phyloP scores from a whole-genome alignment of 1,140 invertebrate species.

The Macrocentrus cingulum region DNA sequence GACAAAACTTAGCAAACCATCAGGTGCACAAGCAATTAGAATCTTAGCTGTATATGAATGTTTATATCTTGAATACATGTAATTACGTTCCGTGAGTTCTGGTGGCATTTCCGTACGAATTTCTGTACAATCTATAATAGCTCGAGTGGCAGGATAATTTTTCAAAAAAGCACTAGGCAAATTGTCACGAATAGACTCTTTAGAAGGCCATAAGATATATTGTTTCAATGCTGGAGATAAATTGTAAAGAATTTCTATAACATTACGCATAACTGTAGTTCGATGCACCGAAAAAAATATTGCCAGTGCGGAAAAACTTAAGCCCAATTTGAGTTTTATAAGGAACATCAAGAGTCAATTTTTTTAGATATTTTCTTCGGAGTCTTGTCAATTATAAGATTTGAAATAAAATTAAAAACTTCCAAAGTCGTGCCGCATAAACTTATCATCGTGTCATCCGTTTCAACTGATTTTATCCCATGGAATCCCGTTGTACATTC shows the following conservation, averaged over 20 bases:
- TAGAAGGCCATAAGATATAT: conserved; percentile 29
- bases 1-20: conserved; percentile 8
- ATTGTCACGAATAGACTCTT: conserved; percentile 22
- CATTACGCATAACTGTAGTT: conserved; percentile 27
- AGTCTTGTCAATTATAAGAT: too few species aligned
- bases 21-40: not conserved
- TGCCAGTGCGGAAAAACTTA: conserved; percentile 17
- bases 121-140: conserved; percentile 45
- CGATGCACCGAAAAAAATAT: conserved; percentile 21
- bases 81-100: not conserved
- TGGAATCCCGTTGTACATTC: too few species aligned
- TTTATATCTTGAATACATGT: not conserved
- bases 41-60: not conserved
- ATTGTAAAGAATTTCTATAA: conserved; percentile 15
- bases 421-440: too few species aligned
- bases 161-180: conserved; percentile 39
- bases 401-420: too few species aligned
- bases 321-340: conserved; percentile 27
- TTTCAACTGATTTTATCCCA: too few species aligned
- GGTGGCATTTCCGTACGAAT: conserved; percentile 35
- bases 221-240: conserved; percentile 20
- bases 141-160: conserved; percentile 33
- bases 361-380: too few species aligned
- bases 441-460: too few species aligned
- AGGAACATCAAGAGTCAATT: too few species aligned